Conservation (phyloP, 92 coral and sea anemone species). For the Isaurus tuberculatus region DNA sequence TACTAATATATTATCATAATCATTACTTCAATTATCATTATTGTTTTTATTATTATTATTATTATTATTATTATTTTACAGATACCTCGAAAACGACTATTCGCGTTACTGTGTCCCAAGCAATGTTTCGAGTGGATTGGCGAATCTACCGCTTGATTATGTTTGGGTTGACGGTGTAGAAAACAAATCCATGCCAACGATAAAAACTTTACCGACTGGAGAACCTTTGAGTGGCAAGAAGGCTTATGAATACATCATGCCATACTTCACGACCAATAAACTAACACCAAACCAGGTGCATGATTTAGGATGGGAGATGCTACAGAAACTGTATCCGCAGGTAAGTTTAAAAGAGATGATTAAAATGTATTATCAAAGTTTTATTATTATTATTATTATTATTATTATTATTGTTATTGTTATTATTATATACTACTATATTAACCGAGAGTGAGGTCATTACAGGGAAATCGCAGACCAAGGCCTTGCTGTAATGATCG, state of each 20-base stretch:
- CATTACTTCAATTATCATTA: too few relatives aligned
- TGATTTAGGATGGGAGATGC: constrained; percentile 71
- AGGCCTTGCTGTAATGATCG: too few relatives aligned
- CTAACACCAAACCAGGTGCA: constrained; percentile 79
- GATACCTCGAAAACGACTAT: constrained; percentile 83
- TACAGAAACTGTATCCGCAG: constrained; percentile 81
- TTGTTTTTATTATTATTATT: too few relatives aligned
- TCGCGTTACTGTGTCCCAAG: constrained; percentile 85
- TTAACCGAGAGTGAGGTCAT: not conserved
- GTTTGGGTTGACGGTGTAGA: constrained; percentile 75
- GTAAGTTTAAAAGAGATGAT: constrained; percentile 27
- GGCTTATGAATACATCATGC: constrained; percentile 69
- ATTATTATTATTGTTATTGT: not conserved
- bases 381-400: not conserved
- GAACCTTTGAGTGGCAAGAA: constrained; percentile 69
- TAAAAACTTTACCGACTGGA: constrained; percentile 87
- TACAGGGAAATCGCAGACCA: too few relatives aligned
- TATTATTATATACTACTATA: not conserved
- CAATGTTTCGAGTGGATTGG: constrained; percentile 85
- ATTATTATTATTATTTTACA: constrained; percentile 36
- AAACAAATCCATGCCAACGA: constrained; percentile 68
- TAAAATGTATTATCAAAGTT: not conserved
- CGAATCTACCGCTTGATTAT: constrained; percentile 76
- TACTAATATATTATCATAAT: too few relatives aligned
- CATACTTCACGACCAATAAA: constrained; percentile 82